These are phyloP conservation scores for Patella caerulea DNA, from an alignment of 2,888 invertebrate genomes.

Conservation along the genomic window DNA sequence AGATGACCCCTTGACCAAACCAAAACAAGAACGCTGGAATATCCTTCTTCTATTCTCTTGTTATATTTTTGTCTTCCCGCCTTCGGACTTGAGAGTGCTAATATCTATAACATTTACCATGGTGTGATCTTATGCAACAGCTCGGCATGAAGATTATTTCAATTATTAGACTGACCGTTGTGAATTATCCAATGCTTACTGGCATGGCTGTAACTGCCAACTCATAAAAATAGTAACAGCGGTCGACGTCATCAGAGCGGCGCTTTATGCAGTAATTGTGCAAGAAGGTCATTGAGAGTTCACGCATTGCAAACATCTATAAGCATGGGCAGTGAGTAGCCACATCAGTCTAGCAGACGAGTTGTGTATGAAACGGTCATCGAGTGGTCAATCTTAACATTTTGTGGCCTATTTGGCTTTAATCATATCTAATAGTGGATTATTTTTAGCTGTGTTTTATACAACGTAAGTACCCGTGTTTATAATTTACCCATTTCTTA, in stretches of 20 bases:
- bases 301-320: slow-evolving; percentile 55
- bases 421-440: neutral
- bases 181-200: neutral
- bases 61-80: no score
- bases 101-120: neutral
- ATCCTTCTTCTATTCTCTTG: no score
- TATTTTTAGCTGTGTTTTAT: neutral
- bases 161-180: neutral
- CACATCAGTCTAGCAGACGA: slow-evolving; percentile 34
- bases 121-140: slow-evolving; percentile 3
- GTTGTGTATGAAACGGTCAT: slow-evolving; percentile 10
- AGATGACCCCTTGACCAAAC: no score
- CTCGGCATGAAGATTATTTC: neutral
- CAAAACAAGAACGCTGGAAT: no score
- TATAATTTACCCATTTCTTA: neutral
- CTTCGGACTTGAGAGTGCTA: no score
- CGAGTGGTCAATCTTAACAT: slow-evolving; percentile 12
- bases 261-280: slow-evolving; percentile 59
- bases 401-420: slow-evolving; percentile 2
- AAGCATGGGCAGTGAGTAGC: slow-evolving; percentile 56
- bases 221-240: slow-evolving; percentile 13
- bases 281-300: slow-evolving; percentile 57
- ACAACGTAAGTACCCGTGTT: neutral
- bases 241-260: slow-evolving; percentile 39
- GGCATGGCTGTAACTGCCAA: neutral